Evolutionary conservation across 2,797 vertebrate genomes (phyloP).

Genomic region (Benthosema pterotum): DNA sequence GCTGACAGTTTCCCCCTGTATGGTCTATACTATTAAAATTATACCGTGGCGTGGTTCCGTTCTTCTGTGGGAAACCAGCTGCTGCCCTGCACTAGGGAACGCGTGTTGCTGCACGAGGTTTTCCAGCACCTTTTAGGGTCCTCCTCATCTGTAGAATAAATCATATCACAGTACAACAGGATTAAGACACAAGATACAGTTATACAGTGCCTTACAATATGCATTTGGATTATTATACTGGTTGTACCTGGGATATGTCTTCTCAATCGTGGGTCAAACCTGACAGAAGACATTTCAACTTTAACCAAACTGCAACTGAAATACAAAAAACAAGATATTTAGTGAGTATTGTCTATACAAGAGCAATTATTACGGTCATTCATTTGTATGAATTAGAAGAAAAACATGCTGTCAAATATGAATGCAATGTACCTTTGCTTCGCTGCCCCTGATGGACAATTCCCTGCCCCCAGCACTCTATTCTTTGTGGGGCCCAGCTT

Average conservation of each 20-base stretch:
- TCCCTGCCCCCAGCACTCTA: slow-evolving; percentile 1
- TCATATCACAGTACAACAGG: neutral
- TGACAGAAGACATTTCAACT: neutral
- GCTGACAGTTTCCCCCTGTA: too few relatives aligned
- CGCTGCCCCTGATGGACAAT: neutral
- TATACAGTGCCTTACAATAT: neutral
- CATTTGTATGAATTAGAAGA: too few relatives aligned
- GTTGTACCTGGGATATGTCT: slow-evolving; percentile 41
- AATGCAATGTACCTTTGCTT: slow-evolving; percentile 44
- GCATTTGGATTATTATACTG: neutral
- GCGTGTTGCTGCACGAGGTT: slow-evolving; percentile 32
- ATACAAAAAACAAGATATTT: slow-evolving; percentile 26
- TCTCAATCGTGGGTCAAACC: slow-evolving; percentile 2
- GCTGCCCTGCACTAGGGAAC: slow-evolving; percentile 9
- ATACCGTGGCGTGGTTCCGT: slow-evolving; percentile 50
- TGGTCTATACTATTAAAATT: neutral
- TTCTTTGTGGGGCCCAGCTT: slow-evolving; percentile 51
- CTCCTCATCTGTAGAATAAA: slow-evolving; percentile 48
- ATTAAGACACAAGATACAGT: neutral
- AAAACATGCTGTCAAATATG: slow-evolving; percentile 1
- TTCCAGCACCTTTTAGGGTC: slow-evolving; percentile 56
- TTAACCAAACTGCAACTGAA: slow-evolving; percentile 48
- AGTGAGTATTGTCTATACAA: too few relatives aligned
- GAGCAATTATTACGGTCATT: too few relatives aligned
- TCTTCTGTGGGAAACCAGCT: slow-evolving; percentile 6